Base-by-base conservation (phyloP, 2,797 vertebrate species). In the Sebastes hubbsi region DNA sequence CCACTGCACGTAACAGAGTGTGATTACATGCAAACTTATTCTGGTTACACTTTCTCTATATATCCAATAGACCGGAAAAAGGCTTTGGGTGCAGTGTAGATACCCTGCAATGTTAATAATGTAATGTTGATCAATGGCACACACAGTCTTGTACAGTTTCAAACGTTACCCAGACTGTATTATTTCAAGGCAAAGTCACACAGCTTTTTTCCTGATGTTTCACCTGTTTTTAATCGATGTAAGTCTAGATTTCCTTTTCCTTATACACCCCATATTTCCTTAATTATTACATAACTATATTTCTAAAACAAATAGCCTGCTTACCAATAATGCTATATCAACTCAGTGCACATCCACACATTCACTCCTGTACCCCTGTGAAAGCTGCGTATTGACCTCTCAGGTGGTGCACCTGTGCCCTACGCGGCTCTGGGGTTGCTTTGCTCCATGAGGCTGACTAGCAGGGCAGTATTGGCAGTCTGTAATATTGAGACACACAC, bases 331-430 rank as follows among this genome's bases (percentile, higher is more conserved):
- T 24, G n/a, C 32, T 6, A 11, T 8, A 46, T 68, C 14, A 46
- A 34, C 36, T 29, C 24, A 55, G 6, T 29, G 32, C 30, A 29
- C n/a, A 64, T 60, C 20, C 58, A 72, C 52, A 32, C 63, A 24
- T 34, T 74, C 32, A n/a, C 24, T 73, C 34, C 59, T 12, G n/a
- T 29, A 4, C 64, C 58, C 9, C 27, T 14, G n/a, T 63, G 71
- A 80, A 72, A 81, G n/a, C n/a, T n/a, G n/a, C n/a, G n/a, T n/a
- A n/a, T n/a, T n/a, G n/a, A n/a, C n/a, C n/a, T n/a, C n/a, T n/a
- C n/a, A n/a, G 69, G 30, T 59, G 42, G 70, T 34, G 75, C 83
- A 88, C 81, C 75, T 83, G 83, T 61, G 78, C 56, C 72, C 68
- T 65, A 13, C 2, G 11, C 8, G 46, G 32, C 34, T 25, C 8